Base-by-base conservation (phyloP, 2,113 vertebrate genomes). In the Strix aluco region DNA sequence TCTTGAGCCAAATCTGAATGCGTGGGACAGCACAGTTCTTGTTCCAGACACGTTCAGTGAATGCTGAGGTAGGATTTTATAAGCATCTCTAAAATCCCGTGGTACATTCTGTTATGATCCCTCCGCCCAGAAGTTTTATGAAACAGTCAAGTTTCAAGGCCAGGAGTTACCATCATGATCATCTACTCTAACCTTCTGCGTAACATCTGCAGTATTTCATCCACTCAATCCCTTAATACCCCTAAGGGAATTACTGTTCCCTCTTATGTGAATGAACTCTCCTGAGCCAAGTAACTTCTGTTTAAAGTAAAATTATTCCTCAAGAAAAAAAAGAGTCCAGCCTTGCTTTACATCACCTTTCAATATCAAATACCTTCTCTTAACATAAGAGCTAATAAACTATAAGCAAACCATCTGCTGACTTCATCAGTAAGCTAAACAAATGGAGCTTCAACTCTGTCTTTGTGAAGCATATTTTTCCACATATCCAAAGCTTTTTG, bases 311-410 rank as follows among this genome's bases (percentile, higher is more conserved):
- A 89, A 92, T 70, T 61, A 29, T 54, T 91, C 49, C 32, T 90
- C 8, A 10, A 84, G 47, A 2, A 14, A 49, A 17, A 62, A 58
- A 55, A 9, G 51, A n/a, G 12, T 34, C 10, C 77, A 51, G 54
- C 38, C 70, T 92, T 96, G 71, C 86, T 96, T 96, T 97, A 85
- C 84, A 44, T 95, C 88, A 89, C 38, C 58, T 82, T 87, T 92
- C 86, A 92, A 38, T 93, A 90, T 86, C 74, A 92, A 96, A 86
- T 81, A 83, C 44, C 30, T 94, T 83, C 59, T 78, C 71, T 67
- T 92, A 92, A 75, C 36, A 26, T 72, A 84, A 87, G 65, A 92
- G 65, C 73, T 94, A 88, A 94, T 91, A 92, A 94, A 89, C 65
- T 49, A 72, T 11, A 23, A 73, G 61, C 55, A 79, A 92, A 58